Conservation (phyloP, 2,888 invertebrate genomes). For the Galeopsomyia nigrocyanea region DNA sequence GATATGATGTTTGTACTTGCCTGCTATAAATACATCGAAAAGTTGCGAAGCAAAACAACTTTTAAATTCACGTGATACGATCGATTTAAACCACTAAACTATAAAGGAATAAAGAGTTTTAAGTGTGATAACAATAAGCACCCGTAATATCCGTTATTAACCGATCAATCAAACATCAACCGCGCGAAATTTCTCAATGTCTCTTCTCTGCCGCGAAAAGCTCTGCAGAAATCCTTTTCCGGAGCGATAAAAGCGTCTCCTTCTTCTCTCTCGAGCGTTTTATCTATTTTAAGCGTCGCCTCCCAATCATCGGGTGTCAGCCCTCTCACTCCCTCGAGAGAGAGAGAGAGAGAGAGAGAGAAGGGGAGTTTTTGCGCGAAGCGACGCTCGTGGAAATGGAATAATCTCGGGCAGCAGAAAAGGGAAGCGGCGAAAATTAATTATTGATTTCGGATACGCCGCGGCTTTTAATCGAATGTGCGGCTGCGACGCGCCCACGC, state of each 20-base stretch:
- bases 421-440: conserved; percentile 61
- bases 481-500: conserved; percentile 4
- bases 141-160: conserved; percentile 13
- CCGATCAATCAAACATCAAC: conserved; percentile 38
- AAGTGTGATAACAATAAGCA: too few species aligned
- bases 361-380: conserved; percentile 55
- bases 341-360: conserved; percentile 49
- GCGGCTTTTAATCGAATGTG: conserved; percentile 62
- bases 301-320: conserved; percentile 59
- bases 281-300: conserved; percentile 50
- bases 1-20: too few species aligned
- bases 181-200: too few species aligned
- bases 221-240: neutral
- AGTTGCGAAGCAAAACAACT: too few species aligned
- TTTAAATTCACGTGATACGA: too few species aligned
- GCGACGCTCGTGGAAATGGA: conserved; percentile 68
- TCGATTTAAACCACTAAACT: too few species aligned
- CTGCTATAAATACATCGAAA: too few species aligned
- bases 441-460: conserved; percentile 68
- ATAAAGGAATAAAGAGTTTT: too few species aligned
- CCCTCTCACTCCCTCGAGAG: neutral
- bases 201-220: too few species aligned
- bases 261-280: conserved; percentile 8
- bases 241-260: neutral
- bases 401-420: conserved; percentile 64